These are phyloP conservation scores for Calycopis cecrops DNA, from an alignment of 1,140 invertebrate genomes.

Conservation along the genomic window DNA sequence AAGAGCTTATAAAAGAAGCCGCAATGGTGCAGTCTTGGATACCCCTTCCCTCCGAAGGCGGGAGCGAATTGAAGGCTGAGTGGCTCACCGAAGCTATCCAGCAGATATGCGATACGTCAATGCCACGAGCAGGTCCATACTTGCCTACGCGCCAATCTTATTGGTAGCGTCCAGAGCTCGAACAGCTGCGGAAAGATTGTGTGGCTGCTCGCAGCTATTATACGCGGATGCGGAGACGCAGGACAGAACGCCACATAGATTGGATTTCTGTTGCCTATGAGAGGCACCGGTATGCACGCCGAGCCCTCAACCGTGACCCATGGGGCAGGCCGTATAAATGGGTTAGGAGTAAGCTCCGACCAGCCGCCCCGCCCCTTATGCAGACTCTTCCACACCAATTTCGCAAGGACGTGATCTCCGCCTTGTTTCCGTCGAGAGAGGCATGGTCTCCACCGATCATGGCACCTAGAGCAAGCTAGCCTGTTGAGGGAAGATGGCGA, in stretches of 20 bases:
- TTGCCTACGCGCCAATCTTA: background rate
- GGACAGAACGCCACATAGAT: background rate
- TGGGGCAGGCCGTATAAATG: no score
- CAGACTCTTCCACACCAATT: no score
- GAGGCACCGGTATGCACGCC: background rate
- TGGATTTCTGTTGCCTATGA: background rate
- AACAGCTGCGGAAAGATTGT: background rate
- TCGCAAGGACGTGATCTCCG: no score
- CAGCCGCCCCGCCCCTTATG: no score
- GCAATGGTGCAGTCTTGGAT: background rate
- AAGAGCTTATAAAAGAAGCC: background rate
- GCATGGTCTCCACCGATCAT: no score
- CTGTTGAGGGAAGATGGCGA: no score
- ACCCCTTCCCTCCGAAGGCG: background rate
- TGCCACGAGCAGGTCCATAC: background rate
- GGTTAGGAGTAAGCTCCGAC: no score
- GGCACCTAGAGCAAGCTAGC: no score
- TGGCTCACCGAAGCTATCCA: background rate
- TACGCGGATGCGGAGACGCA: background rate
- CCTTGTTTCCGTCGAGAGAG: no score
- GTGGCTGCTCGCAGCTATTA: background rate
- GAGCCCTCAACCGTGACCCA: background rate
- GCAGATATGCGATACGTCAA: background rate
- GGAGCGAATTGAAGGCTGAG: background rate
- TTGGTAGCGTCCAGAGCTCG: background rate